Base-by-base conservation (phyloP, 23 tunicate species). In the Oikopleura albicans region DNA sequence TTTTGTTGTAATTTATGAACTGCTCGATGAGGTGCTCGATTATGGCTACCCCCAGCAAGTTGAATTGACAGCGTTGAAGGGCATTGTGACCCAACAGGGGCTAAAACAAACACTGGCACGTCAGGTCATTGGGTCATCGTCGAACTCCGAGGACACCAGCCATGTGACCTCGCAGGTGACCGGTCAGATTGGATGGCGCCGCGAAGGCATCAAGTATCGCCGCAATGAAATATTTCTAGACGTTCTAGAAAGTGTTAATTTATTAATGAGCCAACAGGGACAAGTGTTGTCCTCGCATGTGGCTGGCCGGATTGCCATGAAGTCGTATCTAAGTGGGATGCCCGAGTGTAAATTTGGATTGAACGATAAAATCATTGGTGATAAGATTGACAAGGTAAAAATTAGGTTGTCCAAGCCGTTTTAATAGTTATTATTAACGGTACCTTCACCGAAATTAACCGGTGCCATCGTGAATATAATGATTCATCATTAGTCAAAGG, bases 331-430 rank as follows among this genome's bases (percentile, higher is more conserved):
- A 85, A 86, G 89, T 83, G 98, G 98, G 40, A 94, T 94, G 98
- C 98, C 98, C 16, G 98, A 94, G 83, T 94, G 98, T 84, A 94
- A 94, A 87, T 94, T 94, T 83, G 98, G 98, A 12, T 88, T 94
- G 91, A 94, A 94, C 76, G 98, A 94, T 66, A 94, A 94, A 83
- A 91, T 94, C 0, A 91, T 94, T 31, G 66, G 91, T 41, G 98
- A 94, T 39, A 94, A 94, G 76, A 39, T 86, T 1, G 59, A 88
- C 34, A 87, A 87, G 38, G 66, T 86, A 22, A 85, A 56, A 0
- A 95, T 88, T 57, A 92, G 89, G 40, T 37, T 83, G 4, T 38
- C 88, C 79, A 71, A 71, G 29, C 34, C 34, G 79, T 29, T 71
- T 71, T 71, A 22, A n/a, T n/a, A n/a, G n/a, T n/a, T n/a, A n/a